Conservation (phyloP, 2,888 invertebrate species). For the Loripinus fragilis region DNA sequence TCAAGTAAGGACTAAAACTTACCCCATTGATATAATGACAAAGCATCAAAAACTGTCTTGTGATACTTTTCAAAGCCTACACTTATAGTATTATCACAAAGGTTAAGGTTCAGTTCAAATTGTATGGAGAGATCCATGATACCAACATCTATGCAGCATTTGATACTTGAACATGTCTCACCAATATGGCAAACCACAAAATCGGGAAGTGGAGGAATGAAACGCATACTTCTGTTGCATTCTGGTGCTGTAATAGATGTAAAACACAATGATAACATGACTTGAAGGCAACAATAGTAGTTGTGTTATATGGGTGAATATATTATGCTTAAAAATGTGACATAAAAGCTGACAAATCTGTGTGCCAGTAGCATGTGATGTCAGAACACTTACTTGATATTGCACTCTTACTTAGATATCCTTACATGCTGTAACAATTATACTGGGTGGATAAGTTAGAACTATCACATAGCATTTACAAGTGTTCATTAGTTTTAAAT, state of each 20-base stretch:
- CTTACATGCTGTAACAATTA: too few species aligned
- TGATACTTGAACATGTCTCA: conserved; percentile 45
- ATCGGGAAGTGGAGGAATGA: conserved; percentile 37
- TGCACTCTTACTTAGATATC: too few species aligned
- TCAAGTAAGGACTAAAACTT: background rate
- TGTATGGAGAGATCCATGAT: conserved; percentile 28
- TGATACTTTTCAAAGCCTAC: background rate
- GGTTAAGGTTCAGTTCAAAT: background rate
- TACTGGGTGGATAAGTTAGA: too few species aligned
- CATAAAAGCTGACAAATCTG: too few species aligned
- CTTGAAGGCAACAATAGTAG: too few species aligned
- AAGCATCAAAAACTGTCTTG: background rate
- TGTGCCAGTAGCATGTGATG: too few species aligned
- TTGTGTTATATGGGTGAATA: too few species aligned
- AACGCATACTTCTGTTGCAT: background rate
- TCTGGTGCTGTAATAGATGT: background rate
- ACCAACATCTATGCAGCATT: conserved; percentile 48
- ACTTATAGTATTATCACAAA: background rate
- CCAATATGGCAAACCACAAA: conserved; percentile 40
- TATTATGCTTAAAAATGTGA: too few species aligned
- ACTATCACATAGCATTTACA: too few species aligned
- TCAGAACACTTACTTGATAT: too few species aligned
- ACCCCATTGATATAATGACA: background rate
- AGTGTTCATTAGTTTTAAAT: too few species aligned
- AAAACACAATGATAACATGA: too few species aligned